Conservation (phyloP, 2,888 invertebrate genomes). For the Synergus japonicus region DNA sequence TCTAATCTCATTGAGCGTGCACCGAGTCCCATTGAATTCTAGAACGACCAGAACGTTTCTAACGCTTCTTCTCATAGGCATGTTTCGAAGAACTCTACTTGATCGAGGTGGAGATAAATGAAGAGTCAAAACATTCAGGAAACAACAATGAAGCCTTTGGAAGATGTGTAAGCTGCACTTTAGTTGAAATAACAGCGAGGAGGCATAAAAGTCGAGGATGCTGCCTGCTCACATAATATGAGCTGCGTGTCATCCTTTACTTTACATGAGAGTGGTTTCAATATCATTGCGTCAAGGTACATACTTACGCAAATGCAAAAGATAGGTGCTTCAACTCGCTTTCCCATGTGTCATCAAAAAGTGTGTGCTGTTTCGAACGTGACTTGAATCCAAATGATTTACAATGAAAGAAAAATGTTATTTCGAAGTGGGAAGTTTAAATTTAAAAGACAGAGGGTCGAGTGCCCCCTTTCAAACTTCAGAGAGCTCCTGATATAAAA, state of each 20-base stretch:
- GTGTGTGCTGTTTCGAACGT: conserved; percentile 15
- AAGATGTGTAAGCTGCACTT: conserved; percentile 32
- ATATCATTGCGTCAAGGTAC: conserved; percentile 29
- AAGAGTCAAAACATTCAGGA: conserved; percentile 37
- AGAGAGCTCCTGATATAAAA: not conserved
- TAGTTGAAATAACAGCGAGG: conserved; percentile 35
- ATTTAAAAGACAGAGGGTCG: conserved; percentile 6
- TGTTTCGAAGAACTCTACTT: not conserved
- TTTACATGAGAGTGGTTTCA: conserved; percentile 32
- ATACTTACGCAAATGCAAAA: conserved; percentile 32
- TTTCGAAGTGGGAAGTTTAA: not conserved
- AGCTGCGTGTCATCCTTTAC: conserved; percentile 32
- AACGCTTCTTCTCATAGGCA: conserved; percentile 17
- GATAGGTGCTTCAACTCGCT: conserved; percentile 24
- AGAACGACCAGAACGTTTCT: conserved; percentile 27
- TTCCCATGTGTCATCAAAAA: conserved; percentile 32
- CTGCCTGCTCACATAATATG: conserved; percentile 10
- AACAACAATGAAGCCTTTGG: conserved; percentile 36
- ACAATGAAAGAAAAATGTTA: conserved; percentile 24
- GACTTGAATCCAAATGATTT: conserved; percentile 33
- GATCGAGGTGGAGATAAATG: conserved; percentile 29
- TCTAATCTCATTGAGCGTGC: conserved; percentile 31
- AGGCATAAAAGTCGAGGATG: conserved; percentile 25
- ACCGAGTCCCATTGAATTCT: conserved; percentile 26
- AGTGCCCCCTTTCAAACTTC: not conserved